Percentiles rank a stretch among this genome's conserved stretches.
These are phyloP conservation scores for Stercorarius parasiticus DNA, from an alignment of 2,113 vertebrate genomes.

Conservation along the genomic window DNA sequence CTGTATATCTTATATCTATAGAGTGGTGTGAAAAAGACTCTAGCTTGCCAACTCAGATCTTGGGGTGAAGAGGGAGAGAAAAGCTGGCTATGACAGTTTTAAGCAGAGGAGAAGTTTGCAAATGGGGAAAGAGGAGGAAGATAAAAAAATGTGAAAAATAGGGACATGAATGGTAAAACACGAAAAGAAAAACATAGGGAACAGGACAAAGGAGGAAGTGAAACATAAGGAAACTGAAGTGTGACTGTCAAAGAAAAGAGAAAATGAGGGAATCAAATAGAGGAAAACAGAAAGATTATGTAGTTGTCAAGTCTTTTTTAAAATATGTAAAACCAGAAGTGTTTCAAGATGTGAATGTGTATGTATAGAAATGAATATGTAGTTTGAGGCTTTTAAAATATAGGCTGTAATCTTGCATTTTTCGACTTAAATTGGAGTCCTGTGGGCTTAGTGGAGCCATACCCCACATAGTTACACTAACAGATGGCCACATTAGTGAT, in stretches of 20 bases:
- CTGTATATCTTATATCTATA: background rate
- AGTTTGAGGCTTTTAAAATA: background rate
- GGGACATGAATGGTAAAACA: background rate
- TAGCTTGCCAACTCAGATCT: background rate
- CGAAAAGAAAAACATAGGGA: constrained; percentile 21
- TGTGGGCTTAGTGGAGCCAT: background rate
- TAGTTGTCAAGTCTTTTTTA: background rate
- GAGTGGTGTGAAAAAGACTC: background rate
- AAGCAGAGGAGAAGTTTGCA: background rate
- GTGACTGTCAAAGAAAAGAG: background rate
- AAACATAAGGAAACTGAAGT: constrained; percentile 18
- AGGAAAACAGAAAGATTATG: background rate
- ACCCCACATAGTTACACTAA: background rate
- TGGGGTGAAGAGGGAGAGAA: background rate
- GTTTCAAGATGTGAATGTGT: background rate
- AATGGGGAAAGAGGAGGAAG: background rate
- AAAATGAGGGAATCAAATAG: constrained; percentile 8
- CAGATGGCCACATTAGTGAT: background rate
- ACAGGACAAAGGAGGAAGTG: constrained; percentile 12
- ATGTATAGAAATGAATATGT: background rate
- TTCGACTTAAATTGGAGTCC: background rate
- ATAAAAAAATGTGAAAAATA: background rate
- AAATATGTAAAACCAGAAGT: background rate
- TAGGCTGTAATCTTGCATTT: background rate
- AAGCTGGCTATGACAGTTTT: background rate